These are phyloP conservation scores for Drosophila burlai DNA, from an alignment of 1,140 invertebrate genomes.

Conservation along the genomic window DNA sequence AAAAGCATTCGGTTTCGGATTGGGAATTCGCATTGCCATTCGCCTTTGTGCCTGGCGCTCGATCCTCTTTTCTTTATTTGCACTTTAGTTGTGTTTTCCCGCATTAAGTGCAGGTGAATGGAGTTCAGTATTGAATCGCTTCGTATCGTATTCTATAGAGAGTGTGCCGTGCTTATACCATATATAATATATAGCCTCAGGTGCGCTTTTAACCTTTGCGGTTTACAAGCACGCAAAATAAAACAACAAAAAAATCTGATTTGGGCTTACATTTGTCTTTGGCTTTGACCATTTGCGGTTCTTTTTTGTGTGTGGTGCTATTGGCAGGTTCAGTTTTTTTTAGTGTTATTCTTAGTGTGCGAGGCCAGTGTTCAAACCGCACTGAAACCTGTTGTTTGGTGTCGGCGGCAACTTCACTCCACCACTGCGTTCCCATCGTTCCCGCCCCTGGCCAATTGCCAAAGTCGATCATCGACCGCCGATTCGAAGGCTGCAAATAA, in stretches of 20 bases:
- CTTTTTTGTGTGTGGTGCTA: slow-evolving; percentile 47
- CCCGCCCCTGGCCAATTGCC: slow-evolving; percentile 16
- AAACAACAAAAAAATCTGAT: slow-evolving; percentile 8
- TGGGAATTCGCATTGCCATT: slow-evolving; percentile 8
- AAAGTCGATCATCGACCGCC: slow-evolving; percentile 48
- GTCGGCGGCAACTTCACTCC: slow-evolving; percentile 15
- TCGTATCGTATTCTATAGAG: slow-evolving; percentile 9
- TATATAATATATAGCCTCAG: slow-evolving; percentile 8
- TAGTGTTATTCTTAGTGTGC: slow-evolving; percentile 18
- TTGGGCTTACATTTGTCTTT: slow-evolving; percentile 36
- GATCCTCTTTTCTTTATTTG: slow-evolving; percentile 15
- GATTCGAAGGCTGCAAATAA: slow-evolving; percentile 16
- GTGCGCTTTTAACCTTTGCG: slow-evolving; percentile 43
- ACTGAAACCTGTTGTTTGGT: slow-evolving; percentile 47
- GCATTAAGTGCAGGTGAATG: slow-evolving; percentile 22
- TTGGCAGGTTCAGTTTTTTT: not conserved
- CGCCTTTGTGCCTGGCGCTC: slow-evolving; percentile 19
- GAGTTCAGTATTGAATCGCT: not conserved
- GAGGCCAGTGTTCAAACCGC: slow-evolving; percentile 47
- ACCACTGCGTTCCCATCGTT: slow-evolving; percentile 9
- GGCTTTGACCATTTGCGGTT: slow-evolving; percentile 58
- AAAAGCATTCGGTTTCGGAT: slow-evolving; percentile 18
- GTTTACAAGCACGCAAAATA: slow-evolving; percentile 27
- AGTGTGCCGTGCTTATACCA: not conserved
- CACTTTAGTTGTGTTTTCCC: slow-evolving; percentile 10